Percentiles rank a stretch among this genome's conserved stretches.
phyloP scores from a whole-genome alignment of 2,888 invertebrate genomes.

The Syritta pipiens region DNA sequence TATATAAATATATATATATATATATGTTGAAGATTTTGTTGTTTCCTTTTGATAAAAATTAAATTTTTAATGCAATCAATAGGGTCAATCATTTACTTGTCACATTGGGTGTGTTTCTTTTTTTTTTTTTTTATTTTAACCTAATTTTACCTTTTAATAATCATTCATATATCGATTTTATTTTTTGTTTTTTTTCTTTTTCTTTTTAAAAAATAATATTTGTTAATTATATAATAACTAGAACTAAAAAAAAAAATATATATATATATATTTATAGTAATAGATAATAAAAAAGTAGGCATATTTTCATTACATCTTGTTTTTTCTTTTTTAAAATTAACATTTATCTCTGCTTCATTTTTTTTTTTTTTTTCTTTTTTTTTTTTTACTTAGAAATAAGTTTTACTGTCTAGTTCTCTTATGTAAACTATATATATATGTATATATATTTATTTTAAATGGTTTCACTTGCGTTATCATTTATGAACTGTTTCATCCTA shows the following conservation, averaged over 20 bases:
- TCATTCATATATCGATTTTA: constrained; percentile 25
- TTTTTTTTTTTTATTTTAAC: constrained; percentile 31
- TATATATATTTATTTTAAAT: constrained; percentile 71
- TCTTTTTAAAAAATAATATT: constrained; percentile 53
- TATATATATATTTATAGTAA: constrained; percentile 43
- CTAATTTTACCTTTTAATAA: constrained; percentile 46
- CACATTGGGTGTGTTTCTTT: constrained; percentile 53
- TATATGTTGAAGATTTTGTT: constrained; percentile 46
- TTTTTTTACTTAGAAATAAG: constrained; percentile 41
- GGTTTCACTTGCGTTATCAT: constrained; percentile 65
- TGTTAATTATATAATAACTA: constrained; percentile 56
- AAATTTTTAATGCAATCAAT: constrained; percentile 64
- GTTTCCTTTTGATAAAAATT: constrained; percentile 53
- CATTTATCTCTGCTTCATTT: constrained; percentile 65
- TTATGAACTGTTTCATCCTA: constrained; percentile 51
- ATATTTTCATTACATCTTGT: constrained; percentile 45
- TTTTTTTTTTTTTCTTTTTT: constrained; percentile 54
- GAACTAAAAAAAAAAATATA: constrained; percentile 62
- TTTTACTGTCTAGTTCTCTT: constrained; percentile 72
- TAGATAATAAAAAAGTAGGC: constrained; percentile 58
- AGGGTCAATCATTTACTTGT: constrained; percentile 46
- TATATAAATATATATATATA: constrained; percentile 31
- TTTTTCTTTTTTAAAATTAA: constrained; percentile 53
- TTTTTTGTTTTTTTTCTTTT: constrained; percentile 19
- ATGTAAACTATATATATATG: constrained; percentile 75